Conservation (phyloP, 2,113 vertebrate species). For the Antechinus flavipes region DNA sequence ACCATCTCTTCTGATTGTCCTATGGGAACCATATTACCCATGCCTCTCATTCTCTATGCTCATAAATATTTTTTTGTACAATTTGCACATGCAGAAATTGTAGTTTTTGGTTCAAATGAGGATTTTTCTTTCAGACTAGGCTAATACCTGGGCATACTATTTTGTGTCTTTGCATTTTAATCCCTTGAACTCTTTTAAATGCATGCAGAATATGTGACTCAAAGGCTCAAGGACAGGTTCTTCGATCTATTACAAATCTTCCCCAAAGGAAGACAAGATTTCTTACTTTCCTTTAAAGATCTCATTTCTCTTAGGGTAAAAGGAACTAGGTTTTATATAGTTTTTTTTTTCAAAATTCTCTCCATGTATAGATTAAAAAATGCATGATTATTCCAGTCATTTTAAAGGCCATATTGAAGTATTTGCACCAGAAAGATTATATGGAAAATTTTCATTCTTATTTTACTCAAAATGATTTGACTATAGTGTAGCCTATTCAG, state of each 20-base stretch:
- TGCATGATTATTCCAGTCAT: background rate
- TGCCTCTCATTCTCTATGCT: background rate
- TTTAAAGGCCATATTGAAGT: background rate
- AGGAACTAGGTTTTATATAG: background rate
- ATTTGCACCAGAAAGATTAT: background rate
- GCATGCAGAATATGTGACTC: background rate
- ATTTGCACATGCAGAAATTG: background rate
- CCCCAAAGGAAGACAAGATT: background rate
- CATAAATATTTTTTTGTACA: background rate
- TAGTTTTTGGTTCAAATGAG: background rate
- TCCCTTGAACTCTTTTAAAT: background rate
- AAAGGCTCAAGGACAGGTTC: background rate
- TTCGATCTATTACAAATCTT: background rate
- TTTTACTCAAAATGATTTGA: background rate
- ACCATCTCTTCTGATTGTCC: background rate
- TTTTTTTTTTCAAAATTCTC: constrained; percentile 14
- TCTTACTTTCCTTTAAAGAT: background rate
- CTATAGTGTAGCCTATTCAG: background rate
- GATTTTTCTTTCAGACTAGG: constrained; percentile 8
- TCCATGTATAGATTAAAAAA: background rate
- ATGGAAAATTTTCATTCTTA: background rate
- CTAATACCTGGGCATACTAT: background rate
- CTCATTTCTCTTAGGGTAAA: background rate
- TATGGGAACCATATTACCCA: background rate
- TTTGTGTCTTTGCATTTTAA: background rate